Conservation (phyloP, 2,113 vertebrate genomes). For the Ascaphus truei region DNA sequence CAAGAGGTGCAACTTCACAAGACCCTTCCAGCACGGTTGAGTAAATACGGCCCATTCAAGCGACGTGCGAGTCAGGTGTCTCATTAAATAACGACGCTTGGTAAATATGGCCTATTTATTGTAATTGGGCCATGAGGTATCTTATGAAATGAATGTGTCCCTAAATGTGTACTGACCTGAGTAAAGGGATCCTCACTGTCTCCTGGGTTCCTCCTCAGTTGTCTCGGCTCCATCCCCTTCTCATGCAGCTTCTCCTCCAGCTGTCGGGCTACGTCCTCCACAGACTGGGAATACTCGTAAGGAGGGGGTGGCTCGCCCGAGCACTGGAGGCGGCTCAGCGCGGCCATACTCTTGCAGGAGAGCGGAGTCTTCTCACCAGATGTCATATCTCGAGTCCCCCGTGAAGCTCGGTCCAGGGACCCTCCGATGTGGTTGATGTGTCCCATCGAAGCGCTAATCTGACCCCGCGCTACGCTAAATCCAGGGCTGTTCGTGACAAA, state of each 20-base stretch:
- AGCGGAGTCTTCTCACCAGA: conserved; percentile 58
- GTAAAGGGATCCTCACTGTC: conserved; percentile 85
- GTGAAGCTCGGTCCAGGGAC: conserved; percentile 76
- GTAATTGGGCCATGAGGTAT: too few species aligned
- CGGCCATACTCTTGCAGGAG: conserved; percentile 77
- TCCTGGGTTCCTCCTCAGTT: conserved; percentile 84
- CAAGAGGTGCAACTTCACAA: too few species aligned
- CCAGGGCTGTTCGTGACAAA: conserved; percentile 78
- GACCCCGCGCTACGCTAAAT: conserved; percentile 72
- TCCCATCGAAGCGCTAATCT: conserved; percentile 92
- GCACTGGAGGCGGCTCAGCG: conserved; percentile 75
- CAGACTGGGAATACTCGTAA: conserved; percentile 82
- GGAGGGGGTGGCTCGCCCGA: conserved; percentile 76
- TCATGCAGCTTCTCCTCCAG: conserved; percentile 82
- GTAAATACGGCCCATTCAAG: too few species aligned
- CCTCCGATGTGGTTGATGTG: conserved; percentile 91
- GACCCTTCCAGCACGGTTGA: too few species aligned
- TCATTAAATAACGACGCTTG: too few species aligned
- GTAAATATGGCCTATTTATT: too few species aligned
- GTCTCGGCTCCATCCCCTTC: conserved; percentile 82
- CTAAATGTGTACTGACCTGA: conserved; percentile 86
- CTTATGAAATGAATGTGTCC: too few species aligned
- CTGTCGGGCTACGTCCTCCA: conserved; percentile 82
- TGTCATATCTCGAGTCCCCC: conserved; percentile 59
- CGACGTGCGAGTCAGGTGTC: too few species aligned